Evolutionary conservation across 2,888 invertebrate genomes (phyloP), one percentile per base, ranked within the genome.

Genomic region (Oscheius sp.): DNA sequence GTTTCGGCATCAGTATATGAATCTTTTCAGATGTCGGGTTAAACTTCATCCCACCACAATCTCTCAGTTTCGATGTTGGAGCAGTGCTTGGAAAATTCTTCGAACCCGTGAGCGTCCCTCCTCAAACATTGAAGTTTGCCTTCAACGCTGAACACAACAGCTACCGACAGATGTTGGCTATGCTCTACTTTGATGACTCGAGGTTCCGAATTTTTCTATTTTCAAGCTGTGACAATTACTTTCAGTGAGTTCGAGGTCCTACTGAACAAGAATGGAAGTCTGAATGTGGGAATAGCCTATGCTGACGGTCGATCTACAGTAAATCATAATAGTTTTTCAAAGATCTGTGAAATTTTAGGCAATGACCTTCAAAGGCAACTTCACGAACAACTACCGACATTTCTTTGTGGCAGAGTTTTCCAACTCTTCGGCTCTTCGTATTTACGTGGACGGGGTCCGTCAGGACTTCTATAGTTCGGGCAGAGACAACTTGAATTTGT

Each of bases 331-430:
- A 21, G 21, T 21, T 21, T 21, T 21, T 21, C 21, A 21, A 21
- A 21, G 21, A 21, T 21, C 21, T 50, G 50, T 21, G 21, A 47
- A 21, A 21, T 50, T 74, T 10, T 48, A 81, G 68, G 79, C 80
- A 10, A 60, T 77, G 10, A 82, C 79, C 32, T 82, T 86, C 74
- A 73, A 74, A 42, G 84, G 84, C 10, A 83, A 84, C 59, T 87
- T 85, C 63, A 70, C 82, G 9, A 85, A 87, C 73, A 86, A 84
- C 7, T 82, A 77, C 63, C 76, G 86, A 2, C 86, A 87, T 75
- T 85, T 85, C 68, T 76, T 86, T 21, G 83, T 85, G n/a, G 77
- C 76, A 2, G 79, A 79, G 33, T 85, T 84, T 47, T 75, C 72
- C 51, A 73, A 65, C 50, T 66, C 74, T 2, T 51, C 55, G 29